Base-by-base conservation (phyloP, 2,113 vertebrate species). In the Sorex fumeus region DNA sequence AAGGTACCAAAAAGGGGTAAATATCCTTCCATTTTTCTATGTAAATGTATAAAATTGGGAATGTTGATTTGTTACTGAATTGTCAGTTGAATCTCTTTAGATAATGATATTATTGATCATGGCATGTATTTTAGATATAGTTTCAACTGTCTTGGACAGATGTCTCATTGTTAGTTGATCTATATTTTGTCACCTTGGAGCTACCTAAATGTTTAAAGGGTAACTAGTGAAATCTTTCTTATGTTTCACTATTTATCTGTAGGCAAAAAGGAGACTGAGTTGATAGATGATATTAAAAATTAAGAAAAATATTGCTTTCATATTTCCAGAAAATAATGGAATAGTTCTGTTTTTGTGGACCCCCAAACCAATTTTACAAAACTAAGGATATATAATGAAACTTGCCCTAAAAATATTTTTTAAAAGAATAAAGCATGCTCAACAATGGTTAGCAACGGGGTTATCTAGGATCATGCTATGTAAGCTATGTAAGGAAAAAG, bases 271-370 rank as follows among this genome's bases (percentile, higher is more conserved):
- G 19, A 67, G 32, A 6, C 8, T 53, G 19, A 57, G 0, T 43
- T n/a, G 34, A 4, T 45, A 69, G 21, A 32, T 9, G 67, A 3
- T 50, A 91, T 30, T 32, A 83, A 85, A 50, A 1, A 87, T 64
- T 8, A 23, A 72, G 32, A 84, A 79, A 83, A 93, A 62, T 67
- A 9, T 25, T 67, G 3, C 5, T 72, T 43, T 86, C n/a, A 27
- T 27, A 77, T 72, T 87, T 84, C 40, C 15, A 80, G 74, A 28
- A 79, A 89, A 8, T 9, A 71, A 69, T 36, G 62, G 13, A 94
- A n/a, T 79, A 23, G 7, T 3, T 66, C 30, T 83, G 0, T 43
- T 67, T 19, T 83, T 70, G 2, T 47, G 23, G 2, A 1, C 57
- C 5, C 28, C 10, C 2, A 60, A 75, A 36, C 0, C 8, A 70